Percentiles rank a stretch among this genome's conserved stretches.
These are phyloP conservation scores for Rotaria macrura DNA, from an alignment of 2,888 invertebrate genomes.

Conservation along the genomic window DNA sequence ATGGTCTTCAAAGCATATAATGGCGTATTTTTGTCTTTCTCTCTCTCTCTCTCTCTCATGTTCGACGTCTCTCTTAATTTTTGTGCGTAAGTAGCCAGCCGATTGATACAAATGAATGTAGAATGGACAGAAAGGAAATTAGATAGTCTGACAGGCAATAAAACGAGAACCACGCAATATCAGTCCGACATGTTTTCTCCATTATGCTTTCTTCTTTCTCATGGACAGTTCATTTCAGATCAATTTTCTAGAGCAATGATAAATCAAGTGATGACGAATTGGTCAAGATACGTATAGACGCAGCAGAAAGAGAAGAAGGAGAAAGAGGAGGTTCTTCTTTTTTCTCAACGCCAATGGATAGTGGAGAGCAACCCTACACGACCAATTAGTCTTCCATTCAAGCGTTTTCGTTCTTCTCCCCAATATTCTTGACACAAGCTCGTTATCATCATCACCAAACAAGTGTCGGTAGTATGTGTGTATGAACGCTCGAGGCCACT, in stretches of 20 bases:
- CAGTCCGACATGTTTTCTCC: constrained; percentile 11
- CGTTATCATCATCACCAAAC: background rate
- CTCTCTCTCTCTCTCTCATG: background rate
- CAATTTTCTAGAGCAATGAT: background rate
- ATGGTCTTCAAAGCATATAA: background rate
- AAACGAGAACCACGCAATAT: background rate
- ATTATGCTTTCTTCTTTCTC: background rate
- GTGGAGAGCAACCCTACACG: background rate
- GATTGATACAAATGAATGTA: background rate
- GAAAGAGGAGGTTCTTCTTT: background rate
- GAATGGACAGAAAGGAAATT: constrained; percentile 12
- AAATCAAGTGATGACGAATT: constrained; percentile 15
- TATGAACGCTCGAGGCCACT: background rate
- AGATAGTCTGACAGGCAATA: constrained; percentile 12
- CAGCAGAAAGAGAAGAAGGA: background rate
- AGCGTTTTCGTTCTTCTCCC: background rate
- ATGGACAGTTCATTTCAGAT: background rate
- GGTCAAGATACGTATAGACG: background rate
- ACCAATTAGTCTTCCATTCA: background rate
- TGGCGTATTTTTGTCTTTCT: background rate
- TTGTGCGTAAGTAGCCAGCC: background rate
- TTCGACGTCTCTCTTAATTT: background rate
- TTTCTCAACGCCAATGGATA: background rate
- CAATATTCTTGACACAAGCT: constrained; percentile 3
- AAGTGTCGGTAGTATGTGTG: background rate